Base-by-base conservation (phyloP, 2,113 vertebrate genomes). In the Cheirogaleus medius region DNA sequence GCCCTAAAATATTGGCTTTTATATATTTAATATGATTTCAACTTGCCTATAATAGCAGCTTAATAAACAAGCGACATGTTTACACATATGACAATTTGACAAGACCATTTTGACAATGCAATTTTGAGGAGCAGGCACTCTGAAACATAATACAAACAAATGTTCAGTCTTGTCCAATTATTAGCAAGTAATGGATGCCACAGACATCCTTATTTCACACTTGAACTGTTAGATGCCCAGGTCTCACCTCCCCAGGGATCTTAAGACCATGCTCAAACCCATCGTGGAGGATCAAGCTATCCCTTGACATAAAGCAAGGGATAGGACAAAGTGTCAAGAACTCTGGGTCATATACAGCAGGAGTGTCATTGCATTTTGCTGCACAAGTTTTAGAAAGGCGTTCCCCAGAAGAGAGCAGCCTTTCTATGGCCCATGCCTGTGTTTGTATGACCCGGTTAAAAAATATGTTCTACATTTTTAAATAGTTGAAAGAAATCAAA, bases 221-320 rank as follows among this genome's bases (percentile, higher is more conserved):
- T 23, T 15, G 23, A 85, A 49, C 49, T 3, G 8, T 2, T 21
- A 8, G 52, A 27, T 60, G 13, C 14, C 14, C 21, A 14, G 5
- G 3, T 8, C 13, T 69, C 15, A 39, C 25, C 39, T 1, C 6
- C 56, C 32, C 60, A 63, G 60, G 27, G 25, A 12, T 63, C 60
- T 63, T 63, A n/a, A 54, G 8, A 25, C 5, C 20, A 29, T 15
- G 8, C 8, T 18, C 2, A 10, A 56, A 82, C 2, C 44, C 13
- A 34, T 20, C 8, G 20, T 12, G 10, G 11, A 47, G 23, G 15
- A 52, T 37, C 0, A 32, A n/a, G 8, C 5, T 5, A 3, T 29
- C 23, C 34, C 20, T 21, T 10, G 10, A 13, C 8, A 18, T 25
- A 54, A 85, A 80, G 27, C 42, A 42, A 60, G 6, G 29, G 4